Percentiles rank a stretch among this genome's conserved stretches.
Conservation (phyloP, 2,888 invertebrate species). For the Danaus chrysippus region DNA sequence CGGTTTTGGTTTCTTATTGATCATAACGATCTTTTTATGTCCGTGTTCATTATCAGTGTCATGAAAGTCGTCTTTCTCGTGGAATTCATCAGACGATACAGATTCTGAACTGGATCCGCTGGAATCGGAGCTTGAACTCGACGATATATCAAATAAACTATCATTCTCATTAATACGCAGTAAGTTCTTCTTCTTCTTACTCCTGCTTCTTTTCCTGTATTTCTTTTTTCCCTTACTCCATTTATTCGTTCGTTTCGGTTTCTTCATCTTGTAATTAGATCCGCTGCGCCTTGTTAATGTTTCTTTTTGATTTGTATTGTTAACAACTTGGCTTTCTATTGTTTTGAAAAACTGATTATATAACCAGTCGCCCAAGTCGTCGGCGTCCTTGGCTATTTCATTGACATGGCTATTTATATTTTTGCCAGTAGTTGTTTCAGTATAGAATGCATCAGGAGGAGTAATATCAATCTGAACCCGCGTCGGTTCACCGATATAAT, state of each 20-base stretch:
- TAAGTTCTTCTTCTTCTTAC: constrained; percentile 47
- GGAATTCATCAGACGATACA: constrained; percentile 31
- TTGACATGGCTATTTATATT: constrained; percentile 46
- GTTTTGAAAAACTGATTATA: constrained; percentile 73
- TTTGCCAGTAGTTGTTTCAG: constrained; percentile 35
- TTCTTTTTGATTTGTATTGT: constrained; percentile 48
- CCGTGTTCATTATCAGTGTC: constrained; percentile 46
- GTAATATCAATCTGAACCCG: constrained; percentile 27
- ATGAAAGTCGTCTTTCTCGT: constrained; percentile 16
- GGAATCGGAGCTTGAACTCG: constrained; percentile 35
- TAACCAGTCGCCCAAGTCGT: constrained; percentile 68
- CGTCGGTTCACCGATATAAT: constrained; percentile 42
- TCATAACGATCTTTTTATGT: constrained; percentile 61
- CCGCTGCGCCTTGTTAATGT: constrained; percentile 51
- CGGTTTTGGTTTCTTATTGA: constrained; percentile 58
- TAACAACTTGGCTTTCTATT: constrained; percentile 66
- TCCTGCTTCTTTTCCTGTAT: constrained; percentile 38
- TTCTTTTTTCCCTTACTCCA: constrained; percentile 30
- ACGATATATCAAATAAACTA: constrained; percentile 57
- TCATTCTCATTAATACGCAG: constrained; percentile 63
- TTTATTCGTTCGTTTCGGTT: constrained; percentile 27
- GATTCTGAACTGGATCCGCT: constrained; percentile 36
- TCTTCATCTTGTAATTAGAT: constrained; percentile 19
- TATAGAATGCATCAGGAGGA: constrained; percentile 14
- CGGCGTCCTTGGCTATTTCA: constrained; percentile 53